Evolutionary conservation across 2,113 vertebrate species (phyloP).

Genomic region (Bubo blakistoni): DNA sequence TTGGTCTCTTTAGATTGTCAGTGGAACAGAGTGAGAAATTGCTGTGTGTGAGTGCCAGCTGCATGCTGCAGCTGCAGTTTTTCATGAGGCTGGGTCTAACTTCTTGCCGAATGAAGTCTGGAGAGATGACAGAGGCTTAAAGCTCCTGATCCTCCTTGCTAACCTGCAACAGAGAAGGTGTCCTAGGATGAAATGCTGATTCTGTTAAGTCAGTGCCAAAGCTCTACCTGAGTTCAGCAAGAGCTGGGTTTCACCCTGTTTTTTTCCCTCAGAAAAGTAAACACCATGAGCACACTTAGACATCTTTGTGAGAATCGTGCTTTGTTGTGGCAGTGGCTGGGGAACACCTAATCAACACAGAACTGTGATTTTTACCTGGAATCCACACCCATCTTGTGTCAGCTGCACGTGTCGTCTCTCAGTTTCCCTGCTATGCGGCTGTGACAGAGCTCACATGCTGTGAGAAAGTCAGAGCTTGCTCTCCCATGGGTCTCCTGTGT

Average conservation of each 20-base stretch:
- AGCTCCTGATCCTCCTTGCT: background rate
- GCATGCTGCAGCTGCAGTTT: background rate
- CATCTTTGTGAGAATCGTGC: background rate
- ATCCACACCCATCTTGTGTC: background rate
- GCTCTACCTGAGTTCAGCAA: background rate
- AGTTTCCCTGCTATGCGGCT: background rate
- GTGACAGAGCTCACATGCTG: background rate
- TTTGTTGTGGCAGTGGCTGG: background rate
- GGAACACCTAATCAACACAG: background rate
- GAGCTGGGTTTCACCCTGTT: background rate
- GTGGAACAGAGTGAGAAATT: background rate
- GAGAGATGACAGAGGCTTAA: background rate
- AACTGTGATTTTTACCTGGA: background rate
- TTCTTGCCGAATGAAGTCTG: background rate
- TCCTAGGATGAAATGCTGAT: background rate
- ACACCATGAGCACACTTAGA: background rate
- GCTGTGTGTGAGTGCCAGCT: background rate
- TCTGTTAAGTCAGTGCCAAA: background rate
- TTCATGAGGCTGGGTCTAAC: background rate
- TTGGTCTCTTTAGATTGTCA: background rate
- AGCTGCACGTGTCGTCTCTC: background rate
- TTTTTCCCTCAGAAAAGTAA: background rate
- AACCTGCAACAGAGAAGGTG: background rate
- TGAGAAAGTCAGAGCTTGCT: background rate
- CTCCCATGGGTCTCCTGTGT: rapidly evolving